phyloP scores from a whole-genome alignment of 2,113 vertebrate genomes.

The Puntigrus tetrazona region DNA sequence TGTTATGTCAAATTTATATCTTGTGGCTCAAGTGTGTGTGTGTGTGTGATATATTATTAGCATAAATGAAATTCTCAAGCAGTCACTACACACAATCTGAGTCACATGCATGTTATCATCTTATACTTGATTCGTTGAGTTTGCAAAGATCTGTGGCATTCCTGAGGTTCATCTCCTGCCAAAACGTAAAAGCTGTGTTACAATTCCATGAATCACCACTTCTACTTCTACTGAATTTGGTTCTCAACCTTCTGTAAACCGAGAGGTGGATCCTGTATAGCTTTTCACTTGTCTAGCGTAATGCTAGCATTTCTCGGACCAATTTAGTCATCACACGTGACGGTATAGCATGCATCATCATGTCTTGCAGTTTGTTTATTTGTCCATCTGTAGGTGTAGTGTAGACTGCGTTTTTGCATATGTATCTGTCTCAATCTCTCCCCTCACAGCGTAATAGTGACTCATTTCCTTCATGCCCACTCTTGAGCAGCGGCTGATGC shows the following conservation, averaged over 20 bases:
- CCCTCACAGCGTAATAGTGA: background rate
- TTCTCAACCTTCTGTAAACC: background rate
- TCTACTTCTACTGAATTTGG: background rate
- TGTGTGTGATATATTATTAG: background rate
- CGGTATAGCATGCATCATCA: background rate
- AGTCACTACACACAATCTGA: background rate
- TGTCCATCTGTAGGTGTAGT: background rate
- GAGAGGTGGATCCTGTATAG: constrained; percentile 1
- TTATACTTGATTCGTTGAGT: background rate
- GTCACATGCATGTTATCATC: background rate
- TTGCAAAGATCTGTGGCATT: background rate
- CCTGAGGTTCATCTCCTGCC: background rate
- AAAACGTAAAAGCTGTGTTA: background rate
- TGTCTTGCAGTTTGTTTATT: background rate
- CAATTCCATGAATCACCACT: background rate
- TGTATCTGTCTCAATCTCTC: background rate
- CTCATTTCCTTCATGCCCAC: constrained; percentile 9
- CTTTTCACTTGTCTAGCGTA: background rate
- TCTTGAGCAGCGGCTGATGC: background rate
- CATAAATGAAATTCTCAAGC: background rate
- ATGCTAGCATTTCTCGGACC: background rate
- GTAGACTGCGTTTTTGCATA: background rate
- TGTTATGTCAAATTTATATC: background rate
- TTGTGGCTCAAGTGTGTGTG: background rate
- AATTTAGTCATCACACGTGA: background rate